A percentile compares a stretch with the other conserved stretches of the same genome.
These are phyloP conservation scores for Daphoenositta chrysoptera DNA, from an alignment of 2,113 vertebrate species.

Conservation along the genomic window DNA sequence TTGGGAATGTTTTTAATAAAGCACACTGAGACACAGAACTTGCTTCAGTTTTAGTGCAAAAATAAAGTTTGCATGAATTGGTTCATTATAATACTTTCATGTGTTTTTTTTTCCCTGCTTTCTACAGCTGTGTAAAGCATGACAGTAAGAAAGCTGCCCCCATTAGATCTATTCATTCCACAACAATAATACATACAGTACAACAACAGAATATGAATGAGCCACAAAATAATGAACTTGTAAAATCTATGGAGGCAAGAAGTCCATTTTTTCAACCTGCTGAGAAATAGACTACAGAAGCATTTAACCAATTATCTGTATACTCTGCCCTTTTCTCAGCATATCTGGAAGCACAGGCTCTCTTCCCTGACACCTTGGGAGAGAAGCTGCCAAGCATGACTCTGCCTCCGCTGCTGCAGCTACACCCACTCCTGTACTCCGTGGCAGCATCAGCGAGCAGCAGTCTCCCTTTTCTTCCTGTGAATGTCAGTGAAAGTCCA, in stretches of 20 bases:
- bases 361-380: background rate
- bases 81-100: background rate
- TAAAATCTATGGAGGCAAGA: background rate
- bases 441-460: background rate
- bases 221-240: background rate
- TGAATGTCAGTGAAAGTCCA: background rate
- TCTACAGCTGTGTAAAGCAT: background rate
- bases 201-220: background rate
- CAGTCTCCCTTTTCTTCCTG: background rate
- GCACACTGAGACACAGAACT: background rate
- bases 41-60: background rate
- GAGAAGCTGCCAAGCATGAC: background rate
- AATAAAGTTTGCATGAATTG: background rate
- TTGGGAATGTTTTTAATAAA: background rate
- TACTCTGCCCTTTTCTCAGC: background rate
- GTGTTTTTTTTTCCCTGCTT: background rate
- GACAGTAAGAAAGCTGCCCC: background rate
- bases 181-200: background rate
- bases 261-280: background rate
- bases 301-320: background rate
- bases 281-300: background rate
- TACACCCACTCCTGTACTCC: background rate
- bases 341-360: background rate
- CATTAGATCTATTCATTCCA: background rate
- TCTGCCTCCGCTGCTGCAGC: background rate